A percentile compares a stretch with the other conserved stretches of the same genome.
Evolutionary conservation across 2,797 vertebrate species (phyloP).

Genomic region (Catostomus latipinnis): DNA sequence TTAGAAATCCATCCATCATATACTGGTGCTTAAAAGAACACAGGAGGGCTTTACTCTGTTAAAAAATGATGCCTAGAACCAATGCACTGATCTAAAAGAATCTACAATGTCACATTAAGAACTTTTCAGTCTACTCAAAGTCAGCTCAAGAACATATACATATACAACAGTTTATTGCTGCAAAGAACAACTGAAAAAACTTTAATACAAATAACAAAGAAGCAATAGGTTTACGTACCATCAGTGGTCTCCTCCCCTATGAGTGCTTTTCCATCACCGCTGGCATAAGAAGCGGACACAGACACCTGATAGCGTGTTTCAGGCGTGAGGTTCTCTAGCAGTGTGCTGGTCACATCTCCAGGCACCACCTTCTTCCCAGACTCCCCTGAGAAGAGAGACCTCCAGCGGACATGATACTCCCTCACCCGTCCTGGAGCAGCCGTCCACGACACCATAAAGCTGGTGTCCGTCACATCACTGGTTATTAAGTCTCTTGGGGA

Average conservation of each 20-base stretch:
- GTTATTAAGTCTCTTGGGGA: slow-evolving; percentile 87
- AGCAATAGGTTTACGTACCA: slow-evolving; percentile 72
- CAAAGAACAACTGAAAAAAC: no score
- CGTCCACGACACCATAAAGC: slow-evolving; percentile 88
- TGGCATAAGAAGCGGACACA: slow-evolving; percentile 84
- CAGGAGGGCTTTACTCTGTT: no score
- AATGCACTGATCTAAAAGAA: no score
- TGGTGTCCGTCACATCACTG: slow-evolving; percentile 87
- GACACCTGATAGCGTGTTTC: slow-evolving; percentile 92
- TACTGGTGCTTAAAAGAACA: no score
- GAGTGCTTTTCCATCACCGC: slow-evolving; percentile 84
- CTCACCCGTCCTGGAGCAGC: slow-evolving; percentile 87
- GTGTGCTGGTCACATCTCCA: slow-evolving; percentile 78
- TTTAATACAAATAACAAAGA: background rate
- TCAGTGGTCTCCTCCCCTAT: slow-evolving; percentile 89
- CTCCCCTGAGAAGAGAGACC: slow-evolving; percentile 84
- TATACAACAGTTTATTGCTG: no score
- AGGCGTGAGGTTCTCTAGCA: slow-evolving; percentile 85
- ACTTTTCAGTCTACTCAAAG: no score
- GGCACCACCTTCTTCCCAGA: slow-evolving; percentile 82
- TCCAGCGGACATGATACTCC: slow-evolving; percentile 86
- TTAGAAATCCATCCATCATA: no score
- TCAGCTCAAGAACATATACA: no score
- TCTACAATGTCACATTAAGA: no score
- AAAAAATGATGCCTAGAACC: no score